phyloP scores from a whole-genome alignment of 2,113 vertebrate genomes.

The Hystrix cristata region DNA sequence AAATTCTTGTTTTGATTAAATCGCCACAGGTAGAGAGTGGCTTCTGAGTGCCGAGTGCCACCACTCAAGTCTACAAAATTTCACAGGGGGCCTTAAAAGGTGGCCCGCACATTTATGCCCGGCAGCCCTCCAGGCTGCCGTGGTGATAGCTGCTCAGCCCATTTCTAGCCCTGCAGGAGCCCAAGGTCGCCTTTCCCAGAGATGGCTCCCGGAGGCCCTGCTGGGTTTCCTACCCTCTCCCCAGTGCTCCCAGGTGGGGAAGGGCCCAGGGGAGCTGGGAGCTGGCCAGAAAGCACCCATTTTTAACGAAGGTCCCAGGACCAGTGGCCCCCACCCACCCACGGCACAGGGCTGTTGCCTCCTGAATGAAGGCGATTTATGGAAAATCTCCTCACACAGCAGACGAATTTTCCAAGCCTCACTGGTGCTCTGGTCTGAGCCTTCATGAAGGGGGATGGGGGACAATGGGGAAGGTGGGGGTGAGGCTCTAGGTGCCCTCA shows the following conservation, averaged over 20 bases:
- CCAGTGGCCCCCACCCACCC: background rate
- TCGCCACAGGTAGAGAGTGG: background rate
- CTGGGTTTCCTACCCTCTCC: background rate
- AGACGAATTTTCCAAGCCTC: constrained; percentile 80
- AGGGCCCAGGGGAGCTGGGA: background rate
- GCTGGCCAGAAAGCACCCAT: constrained; percentile 50
- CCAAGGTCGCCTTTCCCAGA: constrained; percentile 29
- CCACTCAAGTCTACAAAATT: background rate
- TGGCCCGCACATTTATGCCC: background rate
- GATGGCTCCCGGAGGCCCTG: background rate
- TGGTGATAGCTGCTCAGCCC: background rate
- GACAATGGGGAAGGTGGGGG: constrained; percentile 34
- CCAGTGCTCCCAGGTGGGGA: background rate
- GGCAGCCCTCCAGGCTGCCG: background rate
- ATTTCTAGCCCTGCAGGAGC: background rate
- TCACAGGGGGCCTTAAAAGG: background rate
- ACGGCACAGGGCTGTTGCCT: constrained; percentile 44
- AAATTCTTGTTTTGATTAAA: constrained; percentile 36
- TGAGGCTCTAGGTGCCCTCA: background rate
- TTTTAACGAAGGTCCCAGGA: constrained; percentile 50
- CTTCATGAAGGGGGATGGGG: constrained; percentile 62
- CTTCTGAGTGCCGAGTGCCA: background rate
- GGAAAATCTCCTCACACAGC: constrained; percentile 78
- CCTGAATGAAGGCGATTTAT: constrained; percentile 77
- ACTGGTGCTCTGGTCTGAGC: constrained; percentile 66